Percentiles rank a stretch among this genome's conserved stretches.
These are phyloP conservation scores for Platycnemis pennipes DNA, from an alignment of 2,888 invertebrate species.

Conservation along the genomic window DNA sequence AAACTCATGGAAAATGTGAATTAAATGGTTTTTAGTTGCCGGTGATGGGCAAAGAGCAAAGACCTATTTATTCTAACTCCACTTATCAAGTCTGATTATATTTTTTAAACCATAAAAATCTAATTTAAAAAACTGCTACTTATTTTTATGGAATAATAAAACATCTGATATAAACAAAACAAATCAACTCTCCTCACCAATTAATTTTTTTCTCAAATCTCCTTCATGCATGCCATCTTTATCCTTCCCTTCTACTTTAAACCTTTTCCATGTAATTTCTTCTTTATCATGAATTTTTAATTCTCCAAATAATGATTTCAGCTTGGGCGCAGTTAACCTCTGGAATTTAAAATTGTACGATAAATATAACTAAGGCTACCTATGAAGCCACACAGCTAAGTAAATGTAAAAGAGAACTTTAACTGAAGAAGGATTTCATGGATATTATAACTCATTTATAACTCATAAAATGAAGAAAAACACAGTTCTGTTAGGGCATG, in stretches of 20 bases:
- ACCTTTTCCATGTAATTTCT: slow-evolving; percentile 91
- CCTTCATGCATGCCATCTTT: slow-evolving; percentile 93
- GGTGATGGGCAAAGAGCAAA: neutral
- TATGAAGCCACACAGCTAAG: too few species aligned
- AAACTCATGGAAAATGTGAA: slow-evolving; percentile 50
- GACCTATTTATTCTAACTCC: too few species aligned
- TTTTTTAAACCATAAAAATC: too few species aligned
- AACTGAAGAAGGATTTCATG: neutral
- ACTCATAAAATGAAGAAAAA: too few species aligned
- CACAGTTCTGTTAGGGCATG: too few species aligned
- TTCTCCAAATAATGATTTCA: slow-evolving; percentile 93
- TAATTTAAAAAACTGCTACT: neutral
- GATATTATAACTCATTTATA: too few species aligned
- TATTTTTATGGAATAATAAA: neutral
- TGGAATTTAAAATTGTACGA: slow-evolving; percentile 77
- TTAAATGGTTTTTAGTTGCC: neutral
- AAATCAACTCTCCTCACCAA: slow-evolving; percentile 79
- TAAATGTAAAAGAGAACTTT: slow-evolving; percentile 37
- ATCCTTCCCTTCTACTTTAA: slow-evolving; percentile 91
- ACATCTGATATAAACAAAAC: neutral
- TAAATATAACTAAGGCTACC: slow-evolving; percentile 49
- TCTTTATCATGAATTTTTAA: slow-evolving; percentile 96
- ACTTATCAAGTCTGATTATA: neutral
- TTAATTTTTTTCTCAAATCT: slow-evolving; percentile 88
- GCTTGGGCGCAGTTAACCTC: slow-evolving; percentile 90